Evolutionary conservation across 2,888 invertebrate species (phyloP).

Genomic region (Minunthozetes semirufus): DNA sequence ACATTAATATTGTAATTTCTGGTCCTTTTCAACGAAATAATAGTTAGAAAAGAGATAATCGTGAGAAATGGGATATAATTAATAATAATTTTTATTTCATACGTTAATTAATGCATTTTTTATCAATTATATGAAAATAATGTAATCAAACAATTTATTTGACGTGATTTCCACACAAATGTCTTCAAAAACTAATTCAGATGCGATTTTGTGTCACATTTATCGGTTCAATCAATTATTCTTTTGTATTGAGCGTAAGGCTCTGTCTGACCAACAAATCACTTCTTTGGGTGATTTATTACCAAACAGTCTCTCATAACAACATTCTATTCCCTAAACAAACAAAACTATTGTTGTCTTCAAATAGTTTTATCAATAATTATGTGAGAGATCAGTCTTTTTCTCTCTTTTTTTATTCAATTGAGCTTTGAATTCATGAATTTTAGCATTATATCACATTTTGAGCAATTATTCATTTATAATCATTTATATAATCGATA

Average conservation of each 20-base stretch:
- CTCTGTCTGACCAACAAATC: not conserved
- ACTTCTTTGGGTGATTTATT: not conserved
- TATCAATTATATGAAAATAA: not conserved
- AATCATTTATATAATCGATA: too few species aligned
- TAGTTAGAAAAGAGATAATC: too few species aligned
- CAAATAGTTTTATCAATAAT: not conserved
- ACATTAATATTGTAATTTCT: too few species aligned
- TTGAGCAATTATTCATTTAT: too few species aligned
- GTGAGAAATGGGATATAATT: too few species aligned
- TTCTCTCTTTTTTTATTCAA: too few species aligned
- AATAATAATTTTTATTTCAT: too few species aligned
- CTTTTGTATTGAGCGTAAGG: not conserved
- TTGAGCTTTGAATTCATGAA: too few species aligned
- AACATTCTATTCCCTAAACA: not conserved
- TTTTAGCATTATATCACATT: too few species aligned
- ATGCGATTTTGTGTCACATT: not conserved
- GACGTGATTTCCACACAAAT: not conserved
- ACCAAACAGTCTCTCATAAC: not conserved
- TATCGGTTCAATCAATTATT: not conserved
- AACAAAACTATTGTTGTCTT: not conserved
- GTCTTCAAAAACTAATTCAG: not conserved
- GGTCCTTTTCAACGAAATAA: too few species aligned
- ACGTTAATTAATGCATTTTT: too few species aligned
- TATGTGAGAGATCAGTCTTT: not conserved
- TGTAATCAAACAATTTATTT: not conserved